These are phyloP conservation scores for Agrochola macilenta DNA, from an alignment of 2,888 invertebrate genomes.

Conservation along the genomic window DNA sequence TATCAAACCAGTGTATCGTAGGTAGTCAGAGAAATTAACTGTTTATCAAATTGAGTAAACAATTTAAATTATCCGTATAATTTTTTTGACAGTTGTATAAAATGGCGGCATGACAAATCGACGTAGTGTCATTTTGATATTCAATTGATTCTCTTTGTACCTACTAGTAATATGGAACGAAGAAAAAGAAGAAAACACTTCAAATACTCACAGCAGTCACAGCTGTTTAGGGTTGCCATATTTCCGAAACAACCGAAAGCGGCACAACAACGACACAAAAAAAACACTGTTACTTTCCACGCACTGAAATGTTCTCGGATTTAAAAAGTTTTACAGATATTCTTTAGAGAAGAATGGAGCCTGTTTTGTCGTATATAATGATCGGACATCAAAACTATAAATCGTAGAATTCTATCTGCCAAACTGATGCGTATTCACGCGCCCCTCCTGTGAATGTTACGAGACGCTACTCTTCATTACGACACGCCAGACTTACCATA, in stretches of 20 bases:
- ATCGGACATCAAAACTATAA: conserved; percentile 63
- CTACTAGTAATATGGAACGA: not conserved
- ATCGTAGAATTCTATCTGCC: conserved; percentile 64
- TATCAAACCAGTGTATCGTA: too few relatives aligned
- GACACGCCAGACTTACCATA: conserved; percentile 71
- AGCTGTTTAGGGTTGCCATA: conserved; percentile 39
- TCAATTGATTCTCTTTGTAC: too few relatives aligned
- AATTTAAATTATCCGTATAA: not conserved
- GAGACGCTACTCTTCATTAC: conserved; percentile 75
- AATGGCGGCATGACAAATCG: too few relatives aligned
- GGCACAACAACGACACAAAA: conserved; percentile 1
- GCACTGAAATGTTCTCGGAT: not conserved
- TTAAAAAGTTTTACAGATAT: not conserved
- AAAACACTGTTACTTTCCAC: conserved; percentile 36
- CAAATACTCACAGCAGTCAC: conserved; percentile 52
- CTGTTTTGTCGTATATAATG: conserved; percentile 34
- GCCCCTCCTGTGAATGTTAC: conserved; percentile 71
- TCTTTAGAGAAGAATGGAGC: not conserved
- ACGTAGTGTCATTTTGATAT: too few relatives aligned
- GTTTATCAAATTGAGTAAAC: not conserved
- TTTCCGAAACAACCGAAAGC: not conserved
- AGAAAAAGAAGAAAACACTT: not conserved
- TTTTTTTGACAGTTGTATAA: too few relatives aligned
- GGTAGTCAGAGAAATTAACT: not conserved
- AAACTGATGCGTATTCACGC: conserved; percentile 67